Percentiles rank a stretch among this genome's conserved stretches.
phyloP scores from a whole-genome alignment of 1,140 invertebrate species.

The Drosophila kohkoa region DNA sequence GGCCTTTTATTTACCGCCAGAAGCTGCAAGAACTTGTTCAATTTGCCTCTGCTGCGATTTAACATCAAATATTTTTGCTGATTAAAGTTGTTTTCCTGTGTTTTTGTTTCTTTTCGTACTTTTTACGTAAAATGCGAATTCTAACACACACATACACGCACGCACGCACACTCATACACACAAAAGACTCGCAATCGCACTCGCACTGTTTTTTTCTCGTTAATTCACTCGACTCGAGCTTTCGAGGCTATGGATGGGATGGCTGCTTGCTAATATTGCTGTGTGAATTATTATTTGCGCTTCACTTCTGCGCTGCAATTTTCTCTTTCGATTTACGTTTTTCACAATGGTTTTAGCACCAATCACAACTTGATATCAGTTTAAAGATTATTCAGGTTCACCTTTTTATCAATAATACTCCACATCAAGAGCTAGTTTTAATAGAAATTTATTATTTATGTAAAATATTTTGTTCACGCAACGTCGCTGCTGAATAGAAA shows the following conservation, averaged over 20 bases:
- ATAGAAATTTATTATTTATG: constrained; percentile 72
- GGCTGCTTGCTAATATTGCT: constrained; percentile 14
- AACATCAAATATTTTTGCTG: constrained; percentile 78
- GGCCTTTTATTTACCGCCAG: constrained; percentile 76
- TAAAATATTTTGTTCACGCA: constrained; percentile 80
- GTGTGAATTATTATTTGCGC: constrained; percentile 70
- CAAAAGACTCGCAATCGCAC: constrained; percentile 51
- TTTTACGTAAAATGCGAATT: constrained; percentile 81
- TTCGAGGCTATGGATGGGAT: constrained; percentile 32
- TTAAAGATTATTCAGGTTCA: constrained; percentile 55
- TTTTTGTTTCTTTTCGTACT: constrained; percentile 19
- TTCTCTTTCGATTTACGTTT: constrained; percentile 47
- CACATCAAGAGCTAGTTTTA: constrained; percentile 61
- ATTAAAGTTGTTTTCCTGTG: constrained; percentile 52
- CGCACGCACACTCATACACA: constrained; percentile 30
- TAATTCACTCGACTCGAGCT: constrained; percentile 50
- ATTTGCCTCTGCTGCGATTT: constrained; percentile 80
- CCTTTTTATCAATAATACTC: constrained; percentile 59
- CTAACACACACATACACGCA: constrained; percentile 61
- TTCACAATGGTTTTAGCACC: constrained; percentile 45
- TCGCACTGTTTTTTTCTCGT: constrained; percentile 62
- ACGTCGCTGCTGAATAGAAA: constrained; percentile 71
- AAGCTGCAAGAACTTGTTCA: constrained; percentile 81
- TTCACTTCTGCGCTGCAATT: constrained; percentile 72
- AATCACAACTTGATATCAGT: constrained; percentile 38